Evolutionary conservation across 53 echinoderm and acorn worm genomes (phyloP).

Genomic region (Apostichopus leukothele): DNA sequence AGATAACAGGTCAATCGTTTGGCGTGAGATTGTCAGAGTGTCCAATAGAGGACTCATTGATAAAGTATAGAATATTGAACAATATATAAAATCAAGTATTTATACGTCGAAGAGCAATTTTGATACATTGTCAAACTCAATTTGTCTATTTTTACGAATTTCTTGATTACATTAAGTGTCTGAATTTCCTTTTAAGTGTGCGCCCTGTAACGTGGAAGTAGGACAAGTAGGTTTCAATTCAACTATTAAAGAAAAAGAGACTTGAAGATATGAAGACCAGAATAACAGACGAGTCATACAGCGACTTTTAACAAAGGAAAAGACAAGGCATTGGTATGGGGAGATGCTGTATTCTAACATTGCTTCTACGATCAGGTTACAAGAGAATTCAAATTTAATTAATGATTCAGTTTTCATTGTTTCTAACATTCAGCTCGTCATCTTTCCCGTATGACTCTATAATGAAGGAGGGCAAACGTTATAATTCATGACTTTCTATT

Average conservation of each 20-base stretch:
- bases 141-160: conserved; percentile 3
- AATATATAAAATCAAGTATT: not conserved
- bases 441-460: too few species aligned
- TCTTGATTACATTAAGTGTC: not conserved
- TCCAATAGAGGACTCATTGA: not conserved
- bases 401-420: too few species aligned
- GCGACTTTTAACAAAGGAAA: too few species aligned
- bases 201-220: not conserved
- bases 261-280: too few species aligned
- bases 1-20: conserved; percentile 1
- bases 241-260: not conserved
- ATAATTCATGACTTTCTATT: too few species aligned
- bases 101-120: not conserved
- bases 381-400: too few species aligned
- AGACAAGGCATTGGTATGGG: too few species aligned
- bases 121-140: conserved; percentile 15
- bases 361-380: too few species aligned
- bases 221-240: not conserved
- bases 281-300: too few species aligned
- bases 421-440: too few species aligned
- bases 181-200: conserved; percentile 25
- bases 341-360: too few species aligned
- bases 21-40: not conserved
- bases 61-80: not conserved
- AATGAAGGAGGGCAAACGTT: too few species aligned